Base-by-base conservation (phyloP, 2,113 vertebrate species). In the Mormyrus iriodes region DNA sequence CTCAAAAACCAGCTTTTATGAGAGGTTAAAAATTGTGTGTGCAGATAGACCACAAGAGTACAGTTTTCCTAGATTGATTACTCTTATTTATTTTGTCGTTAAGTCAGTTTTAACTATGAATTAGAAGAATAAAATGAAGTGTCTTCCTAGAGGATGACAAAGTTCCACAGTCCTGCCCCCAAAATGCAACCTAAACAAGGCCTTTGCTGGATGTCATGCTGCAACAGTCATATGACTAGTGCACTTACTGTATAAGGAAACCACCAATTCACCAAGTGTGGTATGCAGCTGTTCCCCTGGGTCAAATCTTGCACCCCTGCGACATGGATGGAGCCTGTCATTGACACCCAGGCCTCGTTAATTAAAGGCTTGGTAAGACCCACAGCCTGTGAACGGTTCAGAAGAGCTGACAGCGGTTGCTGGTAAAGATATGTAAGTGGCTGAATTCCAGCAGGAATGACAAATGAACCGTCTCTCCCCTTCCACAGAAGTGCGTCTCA, bases 311-410 rank as follows among this genome's bases (percentile, higher is more conserved):
- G 90, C 89, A 84, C 92, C 90, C 91, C 82, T 87, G 87, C 90
- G 92, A 92, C 92, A 92, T 90, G 91, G 92, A 88, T 91, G 89
- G 88, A 91, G 90, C 91, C 92, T 91, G 92, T 93, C 90, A 91
- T 94, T 94, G 92, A 89, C 91, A 91, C 93, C 90, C 91, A 44
- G 86, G 39, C 76, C 87, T 91, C 91, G 89, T 92, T 93, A 92
- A 94, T 94, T 92, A 93, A 89, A 89, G 69, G 44, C 85, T 91
- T 92, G 86, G 48, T 84, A 46, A 90, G 92, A 92, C 90, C 27
- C 84, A 85, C 48, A 88, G 86, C 89, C 21, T 91, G 91, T 91
- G 89, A 91, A 92, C 88, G 87, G 55, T 89, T 90, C 61, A 35
- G 86, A 87, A 89, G 55, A 39, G 31, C 84, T 91, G 91, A 90